Evolutionary conservation across 2,113 vertebrate species (phyloP).

Genomic region (Blennius ocellaris): DNA sequence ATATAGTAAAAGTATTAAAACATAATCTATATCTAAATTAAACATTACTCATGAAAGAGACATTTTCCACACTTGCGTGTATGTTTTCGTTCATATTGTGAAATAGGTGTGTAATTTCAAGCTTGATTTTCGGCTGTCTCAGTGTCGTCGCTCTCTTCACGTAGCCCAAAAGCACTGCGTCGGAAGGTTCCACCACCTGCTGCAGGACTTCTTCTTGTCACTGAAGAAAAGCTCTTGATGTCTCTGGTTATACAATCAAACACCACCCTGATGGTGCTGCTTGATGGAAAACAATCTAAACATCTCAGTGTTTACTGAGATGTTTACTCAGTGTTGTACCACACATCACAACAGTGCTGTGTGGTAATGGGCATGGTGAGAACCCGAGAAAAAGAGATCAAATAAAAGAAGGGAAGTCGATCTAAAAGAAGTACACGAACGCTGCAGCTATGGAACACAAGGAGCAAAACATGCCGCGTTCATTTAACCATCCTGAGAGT

Average conservation of each 20-base stretch:
- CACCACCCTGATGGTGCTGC: background rate
- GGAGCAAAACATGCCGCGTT: conserved; percentile 28
- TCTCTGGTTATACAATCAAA: conserved; percentile 14
- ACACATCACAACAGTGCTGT: no score
- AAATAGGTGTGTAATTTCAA: no score
- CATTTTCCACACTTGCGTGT: no score
- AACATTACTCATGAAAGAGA: no score
- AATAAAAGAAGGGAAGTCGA: conserved; percentile 14
- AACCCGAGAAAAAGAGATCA: conserved; percentile 13
- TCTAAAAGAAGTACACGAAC: background rate
- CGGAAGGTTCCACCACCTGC: conserved; percentile 7
- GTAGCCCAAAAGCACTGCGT: conserved; percentile 2
- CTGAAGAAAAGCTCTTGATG: background rate
- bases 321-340: no score
- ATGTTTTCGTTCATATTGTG: no score
- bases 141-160: background rate
- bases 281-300: conserved; percentile 20
- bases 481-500: conserved; percentile 16
- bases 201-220: conserved; percentile 10
- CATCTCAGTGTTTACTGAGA: no score
- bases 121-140: no score
- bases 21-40: no score
- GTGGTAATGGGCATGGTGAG: background rate
- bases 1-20: no score
- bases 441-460: conserved; percentile 45